A percentile compares a stretch with the other conserved stretches of the same genome.
phyloP scores from a whole-genome alignment of 2,888 invertebrate genomes.

The Rhagonycha lutea region DNA sequence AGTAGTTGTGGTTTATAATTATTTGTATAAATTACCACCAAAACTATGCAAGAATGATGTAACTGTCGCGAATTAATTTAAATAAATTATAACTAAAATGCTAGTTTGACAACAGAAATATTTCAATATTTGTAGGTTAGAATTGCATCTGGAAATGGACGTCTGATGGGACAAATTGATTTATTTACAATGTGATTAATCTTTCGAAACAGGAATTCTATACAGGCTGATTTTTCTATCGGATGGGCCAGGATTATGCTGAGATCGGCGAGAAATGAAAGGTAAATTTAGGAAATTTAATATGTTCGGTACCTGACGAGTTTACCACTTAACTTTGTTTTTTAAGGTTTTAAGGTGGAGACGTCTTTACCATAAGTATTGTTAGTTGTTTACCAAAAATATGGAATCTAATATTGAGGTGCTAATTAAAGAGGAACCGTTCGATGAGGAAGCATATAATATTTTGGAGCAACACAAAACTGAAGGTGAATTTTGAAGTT shows the following conservation, averaged over 20 bases:
- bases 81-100: neutral
- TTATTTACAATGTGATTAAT: neutral
- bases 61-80: neutral
- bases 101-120: neutral
- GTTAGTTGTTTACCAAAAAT: neutral
- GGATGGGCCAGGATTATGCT: neutral
- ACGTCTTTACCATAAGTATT: neutral
- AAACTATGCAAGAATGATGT: neutral
- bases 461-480: neutral
- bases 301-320: neutral
- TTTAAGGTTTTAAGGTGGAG: neutral
- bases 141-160: neutral
- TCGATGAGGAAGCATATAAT: neutral
- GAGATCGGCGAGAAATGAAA: neutral
- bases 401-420: neutral
- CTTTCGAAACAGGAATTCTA: neutral
- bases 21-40: neutral
- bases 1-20: neutral
- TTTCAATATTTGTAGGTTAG: neutral
- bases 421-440: neutral
- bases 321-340: neutral
- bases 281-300: neutral
- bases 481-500: neutral
- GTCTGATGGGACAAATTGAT: neutral
- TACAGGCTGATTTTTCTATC: neutral